Evolutionary conservation across 2,888 invertebrate species (phyloP).

Genomic region (Dolichopus griseipennis): DNA sequence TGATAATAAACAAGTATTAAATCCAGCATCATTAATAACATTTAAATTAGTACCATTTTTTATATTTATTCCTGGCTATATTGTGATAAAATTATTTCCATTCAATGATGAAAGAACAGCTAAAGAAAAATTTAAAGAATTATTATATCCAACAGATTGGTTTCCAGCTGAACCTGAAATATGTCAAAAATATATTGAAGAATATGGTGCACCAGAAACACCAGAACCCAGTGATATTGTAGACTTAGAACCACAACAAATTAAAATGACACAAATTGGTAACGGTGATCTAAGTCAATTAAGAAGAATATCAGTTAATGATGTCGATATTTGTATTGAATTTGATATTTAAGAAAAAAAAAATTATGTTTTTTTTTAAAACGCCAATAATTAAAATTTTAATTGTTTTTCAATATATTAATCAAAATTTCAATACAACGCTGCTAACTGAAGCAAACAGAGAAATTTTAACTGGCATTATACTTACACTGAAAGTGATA

Average conservation of each 20-base stretch:
- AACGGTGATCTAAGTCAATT: conserved; percentile 11
- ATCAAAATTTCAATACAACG: too few species aligned
- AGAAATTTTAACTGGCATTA: neutral
- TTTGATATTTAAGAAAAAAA: conserved; percentile 7
- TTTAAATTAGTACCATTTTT: conserved; percentile 11
- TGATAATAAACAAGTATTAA: conserved; percentile 10
- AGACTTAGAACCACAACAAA: neutral
- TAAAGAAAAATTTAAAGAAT: conserved; percentile 5
- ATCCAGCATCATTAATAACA: conserved; percentile 8
- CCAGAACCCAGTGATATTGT: conserved; percentile 10
- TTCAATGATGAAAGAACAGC: neutral
- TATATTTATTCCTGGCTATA: conserved; percentile 12
- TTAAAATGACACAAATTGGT: neutral
- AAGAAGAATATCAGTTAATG: conserved; percentile 4
- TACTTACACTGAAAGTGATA: too few species aligned
- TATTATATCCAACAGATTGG: conserved; percentile 10
- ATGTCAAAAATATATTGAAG: conserved; percentile 5
- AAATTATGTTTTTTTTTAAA: neutral
- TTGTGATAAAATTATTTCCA: conserved; percentile 9
- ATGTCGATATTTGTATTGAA: conserved; percentile 10
- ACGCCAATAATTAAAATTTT: neutral
- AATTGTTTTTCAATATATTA: neutral
- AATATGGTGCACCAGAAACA: conserved; percentile 14
- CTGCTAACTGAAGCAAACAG: too few species aligned
- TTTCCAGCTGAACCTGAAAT: conserved; percentile 7